Conservation (phyloP, 37 sponge, comb jelly and placozoan genomes). For the Bolinopsis microptera region DNA sequence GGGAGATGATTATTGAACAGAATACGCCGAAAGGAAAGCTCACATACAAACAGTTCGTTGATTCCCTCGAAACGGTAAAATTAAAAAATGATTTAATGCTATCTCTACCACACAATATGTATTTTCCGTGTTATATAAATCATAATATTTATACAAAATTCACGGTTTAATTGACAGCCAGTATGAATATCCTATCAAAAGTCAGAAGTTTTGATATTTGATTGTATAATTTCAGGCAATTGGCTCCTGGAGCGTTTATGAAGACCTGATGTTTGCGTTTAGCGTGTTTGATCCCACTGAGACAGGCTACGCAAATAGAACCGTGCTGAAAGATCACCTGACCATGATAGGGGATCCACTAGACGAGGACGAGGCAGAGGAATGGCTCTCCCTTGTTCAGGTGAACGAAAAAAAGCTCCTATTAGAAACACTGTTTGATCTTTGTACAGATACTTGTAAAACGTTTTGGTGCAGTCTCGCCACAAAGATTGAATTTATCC, state of each 20-base stretch:
- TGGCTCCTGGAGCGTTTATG: conserved; percentile 64
- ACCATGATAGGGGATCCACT: conserved; percentile 49
- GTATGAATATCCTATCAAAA: no score
- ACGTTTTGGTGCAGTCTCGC: no score
- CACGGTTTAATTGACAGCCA: no score
- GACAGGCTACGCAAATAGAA: conserved; percentile 34
- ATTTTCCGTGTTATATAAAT: no score
- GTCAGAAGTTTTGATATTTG: neutral
- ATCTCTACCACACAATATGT: no score
- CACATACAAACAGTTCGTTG: conserved; percentile 45
- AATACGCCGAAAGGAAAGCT: conserved; percentile 63
- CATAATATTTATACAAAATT: no score
- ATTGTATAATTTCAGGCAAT: neutral
- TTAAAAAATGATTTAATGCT: neutral
- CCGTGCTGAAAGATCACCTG: conserved; percentile 40
- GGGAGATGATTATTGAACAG: conserved; percentile 63
- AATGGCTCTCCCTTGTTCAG: conserved; percentile 26
- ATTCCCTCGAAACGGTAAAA: conserved; percentile 51
- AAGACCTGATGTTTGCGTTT: conserved; percentile 60
- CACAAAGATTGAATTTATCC: no score
- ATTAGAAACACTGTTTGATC: no score
- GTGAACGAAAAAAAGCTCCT: no score
- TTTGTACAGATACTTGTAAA: no score
- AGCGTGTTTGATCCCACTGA: conserved; percentile 62
- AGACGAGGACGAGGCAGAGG: conserved; percentile 59